Evolutionary conservation across 2,113 vertebrate genomes (phyloP), one percentile per base, ranked within the genome.

Genomic region (Sapayoa aenigma): DNA sequence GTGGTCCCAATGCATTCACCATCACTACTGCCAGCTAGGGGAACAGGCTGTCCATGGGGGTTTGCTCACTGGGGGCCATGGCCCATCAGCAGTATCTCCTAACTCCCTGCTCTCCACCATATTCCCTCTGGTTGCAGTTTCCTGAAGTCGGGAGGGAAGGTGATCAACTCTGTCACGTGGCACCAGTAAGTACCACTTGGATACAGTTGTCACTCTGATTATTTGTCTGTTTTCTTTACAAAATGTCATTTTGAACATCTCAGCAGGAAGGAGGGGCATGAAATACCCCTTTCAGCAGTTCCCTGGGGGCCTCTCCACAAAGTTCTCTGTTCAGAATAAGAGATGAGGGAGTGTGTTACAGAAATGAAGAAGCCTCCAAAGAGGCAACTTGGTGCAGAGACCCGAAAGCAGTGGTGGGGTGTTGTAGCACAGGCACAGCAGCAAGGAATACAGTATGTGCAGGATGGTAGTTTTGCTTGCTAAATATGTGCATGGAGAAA

Each of bases 111-210:
- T 72, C 55, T 74, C n/a, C 31, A 33, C 39, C 5, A 1, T 25
- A 20, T 63, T 9, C 9, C 6, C 30, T 80, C 52, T 91, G 92
- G 47, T 75, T 65, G 31, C 90, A 99, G 99, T 84, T 99, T 99
- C 96, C 97, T 99, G 96, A 96, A 98, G 81, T 97, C 94, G 0
- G 99, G 98, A 44, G 98, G 98, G 39, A 94, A 97, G 84, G 98
- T 97, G 24, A 98, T 99, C 9, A 95, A 99, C 71, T 97, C 99
- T 13, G 96, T 98, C 58, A 99, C 99, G 0, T 99, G 99, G 99
- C 99, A 99, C 95, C 99, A 99, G 99, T 99, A 98, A 98, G 99
- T 99, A 88, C 23, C 96, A 65, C 98, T 98, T 97, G 14, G 39
- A 12, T 77, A 27, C 27, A 28, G 20, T 8, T 1, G 1, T 37